Percentiles rank a stretch among this genome's conserved stretches.
These are phyloP conservation scores for Lymantria monacha DNA, from an alignment of 2,888 invertebrate genomes.

Conservation along the genomic window DNA sequence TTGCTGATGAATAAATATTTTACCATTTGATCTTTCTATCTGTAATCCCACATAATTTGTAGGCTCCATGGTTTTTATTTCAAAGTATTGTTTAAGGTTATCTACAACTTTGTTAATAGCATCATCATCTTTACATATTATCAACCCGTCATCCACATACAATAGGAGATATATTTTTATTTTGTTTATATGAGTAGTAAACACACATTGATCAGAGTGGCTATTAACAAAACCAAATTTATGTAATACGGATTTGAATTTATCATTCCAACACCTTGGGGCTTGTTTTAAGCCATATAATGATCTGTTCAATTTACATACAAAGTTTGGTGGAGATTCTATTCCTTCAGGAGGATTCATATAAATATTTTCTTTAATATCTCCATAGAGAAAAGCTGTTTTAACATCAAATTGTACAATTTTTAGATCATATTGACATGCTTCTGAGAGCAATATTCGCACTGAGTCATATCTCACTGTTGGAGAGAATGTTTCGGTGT, in stretches of 20 bases:
- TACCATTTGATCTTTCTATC: constrained; percentile 8
- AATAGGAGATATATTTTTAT: constrained; percentile 9
- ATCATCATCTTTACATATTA: constrained; percentile 7
- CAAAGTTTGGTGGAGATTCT: constrained; percentile 3
- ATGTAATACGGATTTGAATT: constrained; percentile 15
- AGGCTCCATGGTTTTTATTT: constrained; percentile 7
- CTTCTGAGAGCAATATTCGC: constrained; percentile 8
- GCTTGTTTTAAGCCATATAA: constrained; percentile 26
- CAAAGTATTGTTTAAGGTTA: constrained; percentile 8
- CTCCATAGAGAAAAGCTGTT: constrained; percentile 27
- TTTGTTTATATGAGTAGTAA: constrained; percentile 12
- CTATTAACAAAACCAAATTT: constrained; percentile 17
- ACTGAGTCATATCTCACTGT: constrained; percentile 14
- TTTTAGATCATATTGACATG: background rate
- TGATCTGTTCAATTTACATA: constrained; percentile 22
- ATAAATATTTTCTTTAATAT: constrained; percentile 18
- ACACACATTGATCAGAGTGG: constrained; percentile 24
- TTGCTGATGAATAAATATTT: constrained; percentile 13
- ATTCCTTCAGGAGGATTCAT: constrained; percentile 15
- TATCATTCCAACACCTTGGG: constrained; percentile 25
- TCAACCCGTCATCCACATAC: constrained; percentile 23
- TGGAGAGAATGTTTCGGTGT: constrained; percentile 11
- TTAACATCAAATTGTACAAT: constrained; percentile 21
- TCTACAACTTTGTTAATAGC: constrained; percentile 2
- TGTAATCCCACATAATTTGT: constrained; percentile 16